A percentile compares a stretch with the other conserved stretches of the same genome.
These are phyloP conservation scores for Sanderia malayensis DNA, from an alignment of 30 jellyfish, hydroid and myxozoan species.

Conservation along the genomic window DNA sequence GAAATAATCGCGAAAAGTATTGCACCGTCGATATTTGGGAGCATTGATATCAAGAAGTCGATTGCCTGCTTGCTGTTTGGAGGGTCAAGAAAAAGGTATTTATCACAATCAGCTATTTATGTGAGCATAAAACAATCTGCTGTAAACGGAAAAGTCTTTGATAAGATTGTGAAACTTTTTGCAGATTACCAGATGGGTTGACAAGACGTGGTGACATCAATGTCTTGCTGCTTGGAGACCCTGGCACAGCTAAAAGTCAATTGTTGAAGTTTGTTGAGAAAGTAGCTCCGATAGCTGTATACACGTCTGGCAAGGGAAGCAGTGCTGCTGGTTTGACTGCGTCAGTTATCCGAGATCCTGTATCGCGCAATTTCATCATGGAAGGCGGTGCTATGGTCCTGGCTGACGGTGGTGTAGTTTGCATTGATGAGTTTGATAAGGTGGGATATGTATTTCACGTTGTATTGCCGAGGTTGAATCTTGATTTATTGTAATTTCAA, in stretches of 20 bases:
- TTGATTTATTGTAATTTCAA: no score
- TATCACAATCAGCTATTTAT: no score
- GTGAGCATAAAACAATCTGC: no score
- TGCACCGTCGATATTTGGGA: constrained; percentile 99
- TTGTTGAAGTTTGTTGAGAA: constrained; percentile 97
- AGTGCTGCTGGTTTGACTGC: constrained; percentile 99
- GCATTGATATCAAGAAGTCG: constrained; percentile 95
- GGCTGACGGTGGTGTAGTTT: constrained; percentile 99
- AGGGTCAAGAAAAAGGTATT: constrained; percentile 97
- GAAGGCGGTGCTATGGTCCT: constrained; percentile 99
- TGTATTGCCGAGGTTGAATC: no score
- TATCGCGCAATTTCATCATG: constrained; percentile 92
- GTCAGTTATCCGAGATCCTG: constrained; percentile 94
- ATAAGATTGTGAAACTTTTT: not conserved
- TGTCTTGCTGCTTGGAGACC: constrained; percentile 98
- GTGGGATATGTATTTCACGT: constrained; percentile 31
- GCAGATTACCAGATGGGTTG: constrained; percentile 97
- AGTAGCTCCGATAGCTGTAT: constrained; percentile 98
- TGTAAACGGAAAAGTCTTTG: not conserved
- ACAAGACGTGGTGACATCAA: constrained; percentile 99
- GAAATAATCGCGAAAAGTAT: constrained; percentile 85
- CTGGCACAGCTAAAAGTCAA: constrained; percentile 99
- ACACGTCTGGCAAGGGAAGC: constrained; percentile 99
- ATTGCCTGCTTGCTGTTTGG: constrained; percentile 99
- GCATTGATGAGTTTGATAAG: constrained; percentile 99